These are phyloP conservation scores for Leptinotarsa undecemlineata DNA, from an alignment of 1,140 invertebrate genomes.

Conservation along the genomic window DNA sequence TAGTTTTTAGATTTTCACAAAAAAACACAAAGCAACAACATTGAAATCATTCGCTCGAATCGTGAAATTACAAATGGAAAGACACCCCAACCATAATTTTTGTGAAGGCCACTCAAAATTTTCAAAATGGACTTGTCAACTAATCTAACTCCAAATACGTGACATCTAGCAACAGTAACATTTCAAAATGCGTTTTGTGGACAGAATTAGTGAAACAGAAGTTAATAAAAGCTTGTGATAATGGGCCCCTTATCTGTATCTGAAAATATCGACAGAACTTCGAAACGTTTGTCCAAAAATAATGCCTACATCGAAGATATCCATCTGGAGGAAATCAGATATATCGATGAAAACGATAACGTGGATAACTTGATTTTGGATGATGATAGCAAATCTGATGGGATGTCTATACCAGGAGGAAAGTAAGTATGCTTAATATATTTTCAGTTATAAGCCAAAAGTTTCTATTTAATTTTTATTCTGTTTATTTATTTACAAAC, in stretches of 20 bases:
- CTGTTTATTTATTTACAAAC: background rate
- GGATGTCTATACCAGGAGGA: background rate
- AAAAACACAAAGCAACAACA: no score
- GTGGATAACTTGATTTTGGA: background rate
- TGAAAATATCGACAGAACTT: background rate
- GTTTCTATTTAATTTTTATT: background rate
- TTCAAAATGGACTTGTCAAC: no score
- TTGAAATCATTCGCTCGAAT: no score
- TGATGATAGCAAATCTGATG: background rate
- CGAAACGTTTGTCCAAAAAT: background rate
- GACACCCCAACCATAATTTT: no score
- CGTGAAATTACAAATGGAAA: no score
- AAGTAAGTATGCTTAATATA: background rate
- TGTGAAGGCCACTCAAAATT: no score
- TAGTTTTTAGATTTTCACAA: no score
- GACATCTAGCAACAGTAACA: background rate
- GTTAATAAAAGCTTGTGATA: background rate
- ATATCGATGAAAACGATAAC: conserved; percentile 40
- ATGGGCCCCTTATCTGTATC: conserved; percentile 4
- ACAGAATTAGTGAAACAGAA: background rate
- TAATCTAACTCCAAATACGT: background rate
- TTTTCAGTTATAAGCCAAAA: background rate
- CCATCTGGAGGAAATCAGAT: conserved; percentile 30
- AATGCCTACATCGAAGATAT: conserved; percentile 22
- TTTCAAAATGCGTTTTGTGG: background rate